These are phyloP conservation scores for Paguma larvata DNA, from an alignment of 2,797 vertebrate genomes.

Conservation along the genomic window DNA sequence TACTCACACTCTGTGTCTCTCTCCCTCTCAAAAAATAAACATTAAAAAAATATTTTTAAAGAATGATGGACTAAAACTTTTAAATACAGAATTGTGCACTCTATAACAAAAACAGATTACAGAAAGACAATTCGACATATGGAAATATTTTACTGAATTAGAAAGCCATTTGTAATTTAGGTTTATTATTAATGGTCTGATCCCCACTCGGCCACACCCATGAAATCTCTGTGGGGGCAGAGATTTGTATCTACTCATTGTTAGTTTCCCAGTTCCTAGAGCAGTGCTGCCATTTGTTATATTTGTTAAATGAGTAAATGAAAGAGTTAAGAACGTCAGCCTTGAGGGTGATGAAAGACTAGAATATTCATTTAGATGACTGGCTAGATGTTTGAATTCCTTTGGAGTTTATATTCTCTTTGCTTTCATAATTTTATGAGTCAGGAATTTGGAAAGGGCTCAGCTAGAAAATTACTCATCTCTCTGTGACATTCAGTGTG, in stretches of 20 bases:
- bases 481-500: background rate
- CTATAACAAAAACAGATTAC: background rate
- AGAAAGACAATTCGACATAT: background rate
- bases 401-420: constrained; percentile 23
- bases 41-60: background rate
- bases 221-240: background rate
- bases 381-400: background rate
- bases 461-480: background rate
- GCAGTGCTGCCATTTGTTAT: background rate
- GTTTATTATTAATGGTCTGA: background rate
- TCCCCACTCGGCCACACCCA: too few species aligned
- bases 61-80: background rate
- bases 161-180: background rate
- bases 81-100: background rate
- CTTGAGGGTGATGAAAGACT: background rate
- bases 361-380: background rate
- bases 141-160: background rate
- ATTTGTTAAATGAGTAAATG: background rate
- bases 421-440: background rate
- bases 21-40: too few species aligned
- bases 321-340: background rate
- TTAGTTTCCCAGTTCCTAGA: background rate
- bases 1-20: too few species aligned
- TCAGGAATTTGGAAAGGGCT: background rate
- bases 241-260: background rate